phyloP scores from a whole-genome alignment of 2,113 vertebrate genomes.

The Bos javanicus region DNA sequence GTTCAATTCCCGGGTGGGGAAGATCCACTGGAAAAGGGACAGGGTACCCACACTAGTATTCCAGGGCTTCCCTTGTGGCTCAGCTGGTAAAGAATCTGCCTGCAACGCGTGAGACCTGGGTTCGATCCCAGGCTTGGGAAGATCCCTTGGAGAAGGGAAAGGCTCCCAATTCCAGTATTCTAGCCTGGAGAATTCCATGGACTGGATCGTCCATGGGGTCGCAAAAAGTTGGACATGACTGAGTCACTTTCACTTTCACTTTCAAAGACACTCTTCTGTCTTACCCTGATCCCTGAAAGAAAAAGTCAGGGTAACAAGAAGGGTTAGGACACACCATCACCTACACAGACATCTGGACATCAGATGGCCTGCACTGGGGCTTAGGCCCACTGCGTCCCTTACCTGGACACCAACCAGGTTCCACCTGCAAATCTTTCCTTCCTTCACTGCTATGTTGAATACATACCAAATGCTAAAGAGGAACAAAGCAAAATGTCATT shows the following conservation, averaged over 20 bases:
- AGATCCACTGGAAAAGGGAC: background rate
- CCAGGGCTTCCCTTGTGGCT: background rate
- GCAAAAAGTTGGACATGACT: rapidly evolving
- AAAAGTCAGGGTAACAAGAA: background rate
- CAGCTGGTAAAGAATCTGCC: background rate
- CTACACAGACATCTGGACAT: background rate
- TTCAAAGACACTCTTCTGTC: background rate
- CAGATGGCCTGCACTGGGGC: background rate
- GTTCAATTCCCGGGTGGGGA: background rate
- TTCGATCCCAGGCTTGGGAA: background rate
- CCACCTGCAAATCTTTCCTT: background rate
- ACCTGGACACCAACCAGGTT: background rate
- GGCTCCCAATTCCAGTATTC: background rate
- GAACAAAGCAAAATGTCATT: background rate
- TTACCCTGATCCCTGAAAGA: background rate
- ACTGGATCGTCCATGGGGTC: background rate
- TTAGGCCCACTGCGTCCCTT: background rate
- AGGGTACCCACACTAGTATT: background rate
- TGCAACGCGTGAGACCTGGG: rapidly evolving
- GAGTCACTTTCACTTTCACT: background rate
- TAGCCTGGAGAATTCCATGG: background rate
- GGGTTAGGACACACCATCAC: background rate
- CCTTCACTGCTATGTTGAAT: background rate
- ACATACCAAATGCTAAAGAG: background rate
- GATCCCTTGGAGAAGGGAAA: background rate